Evolutionary conservation across 2,797 vertebrate species (phyloP), one percentile per base, ranked within the genome.

Genomic region (Sus cebifrons): DNA sequence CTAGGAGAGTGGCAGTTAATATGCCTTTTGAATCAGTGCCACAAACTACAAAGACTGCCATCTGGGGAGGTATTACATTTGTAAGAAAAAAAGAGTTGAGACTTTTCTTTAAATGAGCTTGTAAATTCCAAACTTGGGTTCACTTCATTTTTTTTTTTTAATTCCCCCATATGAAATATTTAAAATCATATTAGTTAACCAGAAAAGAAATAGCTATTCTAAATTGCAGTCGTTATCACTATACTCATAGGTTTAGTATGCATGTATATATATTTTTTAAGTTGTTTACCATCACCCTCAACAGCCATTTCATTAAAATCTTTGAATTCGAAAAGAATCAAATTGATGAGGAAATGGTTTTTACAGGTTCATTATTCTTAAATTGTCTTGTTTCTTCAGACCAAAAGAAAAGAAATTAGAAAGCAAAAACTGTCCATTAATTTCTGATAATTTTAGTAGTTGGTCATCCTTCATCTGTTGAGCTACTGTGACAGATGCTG

Each of bases 21-120:
- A 98, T 92, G 98, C 95, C 96, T 98, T 98, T 98, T 98, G 98
- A 98, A 98, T 98, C 93, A n/a, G 94, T 98, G 98, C 99, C 98
- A 99, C 97, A 95, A 98, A 98, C 98, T 98, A 98, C 98, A 98
- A 98, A 98, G 95, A 95, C 97, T 98, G 86, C 96, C 98, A 98
- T 98, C 98, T 98, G 98, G 98, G 97, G 98, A 98, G 96, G 98
- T 97, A 98, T 98, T 99, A 98, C 79, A 94, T 98, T 98, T 98
- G 97, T 94, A 97, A 92, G 58, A 70, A 97, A 98, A 49, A 98
- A 98, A 97, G 97, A 97, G 83, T 97, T 90, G 98, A 98, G 97
- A 97, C 96, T 96, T 98, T 98, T 98, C 98, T 98, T 97, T 98
- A 98, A 98, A 98, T 98, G 97, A 98, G 96, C 96, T 97, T 97